A percentile compares a stretch with the other conserved stretches of the same genome.
Evolutionary conservation across 2,113 vertebrate genomes (phyloP).

Genomic region (Strigops habroptila): DNA sequence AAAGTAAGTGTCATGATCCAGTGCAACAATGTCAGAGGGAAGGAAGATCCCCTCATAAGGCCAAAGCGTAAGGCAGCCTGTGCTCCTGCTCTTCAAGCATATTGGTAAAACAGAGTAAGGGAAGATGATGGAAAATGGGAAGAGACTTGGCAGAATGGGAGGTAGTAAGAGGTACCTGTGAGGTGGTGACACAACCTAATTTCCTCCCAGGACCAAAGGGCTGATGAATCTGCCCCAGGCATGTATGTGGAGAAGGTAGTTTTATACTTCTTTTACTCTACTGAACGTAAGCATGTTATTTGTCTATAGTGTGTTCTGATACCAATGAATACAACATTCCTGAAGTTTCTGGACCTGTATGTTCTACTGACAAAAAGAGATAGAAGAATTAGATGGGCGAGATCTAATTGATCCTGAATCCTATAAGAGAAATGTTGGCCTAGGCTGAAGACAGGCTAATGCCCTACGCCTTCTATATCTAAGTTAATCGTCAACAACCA

Average conservation of each 20-base stretch:
- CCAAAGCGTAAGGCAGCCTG: accelerated
- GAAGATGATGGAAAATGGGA: neutral
- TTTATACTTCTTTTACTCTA: neutral
- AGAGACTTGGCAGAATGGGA: neutral
- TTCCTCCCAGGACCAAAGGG: neutral
- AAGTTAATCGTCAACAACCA: neutral
- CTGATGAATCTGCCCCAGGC: neutral
- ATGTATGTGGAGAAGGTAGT: neutral
- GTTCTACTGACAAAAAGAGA: neutral
- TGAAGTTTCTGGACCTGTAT: neutral
- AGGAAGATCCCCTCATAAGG: neutral
- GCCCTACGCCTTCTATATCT: neutral
- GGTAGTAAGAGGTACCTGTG: neutral
- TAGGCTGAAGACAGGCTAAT: neutral
- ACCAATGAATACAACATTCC: neutral
- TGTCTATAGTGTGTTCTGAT: neutral
- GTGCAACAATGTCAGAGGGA: neutral
- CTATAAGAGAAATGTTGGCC: too few relatives aligned
- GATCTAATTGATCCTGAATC: neutral
- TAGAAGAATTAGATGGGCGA: neutral
- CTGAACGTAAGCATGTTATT: neutral
- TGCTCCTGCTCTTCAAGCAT: neutral
- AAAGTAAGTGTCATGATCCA: neutral
- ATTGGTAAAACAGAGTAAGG: neutral
- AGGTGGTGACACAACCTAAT: neutral